phyloP scores from a whole-genome alignment of 2,113 vertebrate genomes.

The Percina caprodes region DNA sequence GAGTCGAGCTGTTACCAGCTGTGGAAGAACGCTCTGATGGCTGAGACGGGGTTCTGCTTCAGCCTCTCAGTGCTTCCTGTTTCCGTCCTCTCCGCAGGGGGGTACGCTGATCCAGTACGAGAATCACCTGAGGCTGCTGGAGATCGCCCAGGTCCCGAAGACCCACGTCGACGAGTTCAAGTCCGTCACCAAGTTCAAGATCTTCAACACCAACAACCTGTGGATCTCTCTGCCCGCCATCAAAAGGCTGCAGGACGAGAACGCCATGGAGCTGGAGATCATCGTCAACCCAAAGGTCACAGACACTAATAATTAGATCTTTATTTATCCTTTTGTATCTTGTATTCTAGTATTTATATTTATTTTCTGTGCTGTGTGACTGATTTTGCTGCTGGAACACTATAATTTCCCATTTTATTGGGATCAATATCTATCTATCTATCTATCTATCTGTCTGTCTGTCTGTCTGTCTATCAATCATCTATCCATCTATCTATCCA shows the following conservation, averaged over 20 bases:
- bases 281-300: conserved; percentile 97
- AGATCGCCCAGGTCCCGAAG: conserved; percentile 98
- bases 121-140: conserved; percentile 93
- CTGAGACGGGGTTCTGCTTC: background rate
- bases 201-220: conserved; percentile 99
- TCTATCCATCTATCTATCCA: too few relatives aligned
- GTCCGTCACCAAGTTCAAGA: conserved; percentile 99
- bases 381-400: too few relatives aligned
- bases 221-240: conserved; percentile 97
- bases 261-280: conserved; percentile 95
- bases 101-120: conserved; percentile 96
- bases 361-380: too few relatives aligned
- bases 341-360: too few relatives aligned
- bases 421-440: too few relatives aligned
- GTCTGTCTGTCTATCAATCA: too few relatives aligned
- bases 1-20: too few relatives aligned
- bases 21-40: too few relatives aligned
- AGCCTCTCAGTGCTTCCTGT: background rate
- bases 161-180: conserved; percentile 98
- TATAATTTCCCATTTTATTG: too few relatives aligned
- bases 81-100: conserved; percentile 83
- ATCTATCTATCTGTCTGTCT: too few relatives aligned
- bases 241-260: conserved; percentile 92
- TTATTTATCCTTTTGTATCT: too few relatives aligned
- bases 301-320: background rate